phyloP scores from a whole-genome alignment of 2,113 vertebrate species.

The Poeciliopsis retropinna region DNA sequence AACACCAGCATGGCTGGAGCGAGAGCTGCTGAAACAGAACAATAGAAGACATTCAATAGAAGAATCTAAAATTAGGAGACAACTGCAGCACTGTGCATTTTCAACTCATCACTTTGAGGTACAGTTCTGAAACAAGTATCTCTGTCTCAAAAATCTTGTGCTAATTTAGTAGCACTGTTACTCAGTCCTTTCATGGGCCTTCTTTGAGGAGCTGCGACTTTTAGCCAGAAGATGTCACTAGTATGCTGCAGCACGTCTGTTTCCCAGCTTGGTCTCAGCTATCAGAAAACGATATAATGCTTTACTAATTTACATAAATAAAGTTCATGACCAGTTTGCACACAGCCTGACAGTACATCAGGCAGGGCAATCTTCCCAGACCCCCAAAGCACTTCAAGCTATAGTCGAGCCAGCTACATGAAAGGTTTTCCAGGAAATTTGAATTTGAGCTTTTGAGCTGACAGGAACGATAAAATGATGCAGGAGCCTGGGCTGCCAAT shows the following conservation, averaged over 20 bases:
- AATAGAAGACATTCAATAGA: constrained; percentile 64
- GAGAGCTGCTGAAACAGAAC: constrained; percentile 66
- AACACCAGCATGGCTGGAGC: constrained; percentile 62
- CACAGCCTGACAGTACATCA: constrained; percentile 32
- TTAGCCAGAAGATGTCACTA: constrained; percentile 67
- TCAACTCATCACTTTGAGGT: constrained; percentile 68
- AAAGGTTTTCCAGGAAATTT: constrained; percentile 28
- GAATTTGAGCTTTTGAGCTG: constrained; percentile 42
- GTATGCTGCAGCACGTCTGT: constrained; percentile 26
- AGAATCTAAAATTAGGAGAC: constrained; percentile 10
- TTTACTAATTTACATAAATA: constrained; percentile 58
- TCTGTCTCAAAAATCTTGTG: neutral
- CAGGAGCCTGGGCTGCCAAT: constrained; percentile 36
- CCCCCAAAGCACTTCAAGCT: constrained; percentile 23
- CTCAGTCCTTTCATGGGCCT: neutral
- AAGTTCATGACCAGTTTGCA: constrained; percentile 61
- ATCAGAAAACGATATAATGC: constrained; percentile 29
- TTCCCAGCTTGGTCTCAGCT: constrained; percentile 14
- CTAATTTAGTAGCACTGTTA: neutral
- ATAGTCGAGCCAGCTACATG: constrained; percentile 43
- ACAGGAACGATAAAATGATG: constrained; percentile 48
- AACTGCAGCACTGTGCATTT: neutral
- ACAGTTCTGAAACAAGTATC: constrained; percentile 5
- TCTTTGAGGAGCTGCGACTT: neutral
- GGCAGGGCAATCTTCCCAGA: constrained; percentile 47